Base-by-base conservation (phyloP, 2,888 invertebrate species). In the Alloscopus bannaensis region DNA sequence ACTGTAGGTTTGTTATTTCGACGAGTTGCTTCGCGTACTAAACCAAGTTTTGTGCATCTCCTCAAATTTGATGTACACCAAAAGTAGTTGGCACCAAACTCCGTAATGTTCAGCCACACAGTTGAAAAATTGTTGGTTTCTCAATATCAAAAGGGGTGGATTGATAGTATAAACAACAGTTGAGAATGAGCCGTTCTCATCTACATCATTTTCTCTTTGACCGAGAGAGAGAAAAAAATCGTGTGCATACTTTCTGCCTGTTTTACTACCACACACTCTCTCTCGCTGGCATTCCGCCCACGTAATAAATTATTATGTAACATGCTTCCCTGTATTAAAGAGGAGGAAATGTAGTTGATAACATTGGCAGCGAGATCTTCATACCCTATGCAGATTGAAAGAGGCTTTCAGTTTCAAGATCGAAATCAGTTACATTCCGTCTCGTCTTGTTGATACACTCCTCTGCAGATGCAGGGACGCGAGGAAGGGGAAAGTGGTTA, bases 271-370 rank as follows among this genome's bases (percentile, higher is more conserved):
- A n/a, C n/a, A n/a, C 22, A 31, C 29, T 22, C 31, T 29, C 29
- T 50, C 22, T 11, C 22, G 11, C 55, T 71, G 71, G 71, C 71
- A 71, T 16, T 62, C 45, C 71, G 71, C 71, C 71, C 71, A 71
- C 60, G 50, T 52, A 8, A 60, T 71, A 71, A 71, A 71, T 71
- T 71, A 71, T 71, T 71, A 71, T 62, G 42, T 52, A 62, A 71
- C 62, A 29, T 71, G 57, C n/a, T 28, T 45, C 45, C n/a, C n/a
- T n/a, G n/a, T 40, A 55, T 59, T 70, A 47, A 70, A 70, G 26
- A 59, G 59, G 69, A 42, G 59, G 57, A 69, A 69, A 69, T 69
- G 69, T 69, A 69, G 40, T 69, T 69, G 18, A 68, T 50, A 50
- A 52, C 20, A 20, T 26, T n/a, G n/a, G n/a, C n/a, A n/a, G n/a